Evolutionary conservation across 2,888 invertebrate genomes (phyloP).

Genomic region (Merodon equestris): DNA sequence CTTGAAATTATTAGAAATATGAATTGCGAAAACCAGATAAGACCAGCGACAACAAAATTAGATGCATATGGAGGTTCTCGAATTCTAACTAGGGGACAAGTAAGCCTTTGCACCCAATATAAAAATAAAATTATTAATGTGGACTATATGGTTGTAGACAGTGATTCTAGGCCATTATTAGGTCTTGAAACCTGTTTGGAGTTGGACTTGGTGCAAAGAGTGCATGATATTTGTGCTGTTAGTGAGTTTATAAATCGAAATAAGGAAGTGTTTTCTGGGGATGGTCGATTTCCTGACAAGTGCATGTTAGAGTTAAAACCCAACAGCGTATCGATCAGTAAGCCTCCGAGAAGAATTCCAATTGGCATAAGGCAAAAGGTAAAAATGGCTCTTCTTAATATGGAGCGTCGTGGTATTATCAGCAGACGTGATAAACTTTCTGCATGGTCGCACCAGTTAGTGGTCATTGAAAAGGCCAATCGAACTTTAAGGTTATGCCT

Average conservation of each 20-base stretch:
- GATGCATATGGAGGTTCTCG: slow-evolving; percentile 30
- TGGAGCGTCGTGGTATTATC: too few species aligned
- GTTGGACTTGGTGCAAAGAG: slow-evolving; percentile 15
- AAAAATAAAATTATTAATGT: slow-evolving; percentile 17
- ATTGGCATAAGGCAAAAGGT: too few species aligned
- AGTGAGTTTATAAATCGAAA: background rate
- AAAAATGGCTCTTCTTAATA: too few species aligned
- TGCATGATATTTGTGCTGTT: background rate
- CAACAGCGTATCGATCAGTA: too few species aligned
- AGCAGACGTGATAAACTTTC: too few species aligned
- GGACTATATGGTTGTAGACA: slow-evolving; percentile 29
- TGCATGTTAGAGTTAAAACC: too few species aligned
- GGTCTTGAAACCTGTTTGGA: slow-evolving; percentile 30
- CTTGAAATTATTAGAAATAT: slow-evolving; percentile 5
- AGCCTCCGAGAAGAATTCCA: too few species aligned
- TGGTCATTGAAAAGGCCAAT: too few species aligned
- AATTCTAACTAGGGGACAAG: slow-evolving; percentile 22
- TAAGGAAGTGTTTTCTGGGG: background rate
- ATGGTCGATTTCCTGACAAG: too few species aligned
- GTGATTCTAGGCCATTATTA: slow-evolving; percentile 25
- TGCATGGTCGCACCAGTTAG: too few species aligned
- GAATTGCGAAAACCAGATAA: slow-evolving; percentile 13
- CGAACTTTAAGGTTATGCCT: slow-evolving; percentile 5
- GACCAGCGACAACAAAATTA: too few species aligned
- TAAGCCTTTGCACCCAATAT: too few species aligned